Base-by-base conservation (phyloP, 2,113 vertebrate genomes). In the Antennarius striatus region DNA sequence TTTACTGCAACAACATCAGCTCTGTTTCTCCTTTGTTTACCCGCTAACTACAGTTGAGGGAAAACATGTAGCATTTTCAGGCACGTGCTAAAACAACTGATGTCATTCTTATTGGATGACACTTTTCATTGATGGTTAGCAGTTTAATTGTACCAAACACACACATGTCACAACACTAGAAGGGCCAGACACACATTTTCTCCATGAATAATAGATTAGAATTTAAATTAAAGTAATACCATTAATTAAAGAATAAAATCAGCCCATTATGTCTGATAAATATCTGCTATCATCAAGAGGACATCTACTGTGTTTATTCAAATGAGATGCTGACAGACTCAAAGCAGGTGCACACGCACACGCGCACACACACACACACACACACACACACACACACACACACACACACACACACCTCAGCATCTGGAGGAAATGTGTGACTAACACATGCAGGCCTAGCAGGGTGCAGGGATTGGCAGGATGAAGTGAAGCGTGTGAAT, bases 351-450 rank as follows among this genome's bases (percentile, higher is more conserved):
- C 10, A 11, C 10, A 51, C n/a, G 28, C 6, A n/a, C 16, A 68
- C n/a, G 45, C 29, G 70, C 56, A 50, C 76, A 63, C 51, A 66
- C 13, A 47, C 8, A 47, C 13, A 12, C 76, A 77, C 70, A 81
- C 78, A 59, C 66, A 54, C 60, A 72, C 53, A 57, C 29, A 75
- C 67, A 56, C 61, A 17, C 60, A 67, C 59, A 28, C 51, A 49
- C 64, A 63, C 39, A 63, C 30, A 65, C 50, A 68, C 57, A 57
- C 56, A 70, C 74, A 73, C 0, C 73, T 59, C 49, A 73, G 84
- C 88, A 90, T 91, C 90, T 91, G 91, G 89, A 88, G 63, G 63
- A 89, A 90, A 86, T 81, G 82, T 89, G 81, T 68, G 70, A 81
- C 75, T 69, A 79, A 80, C 83, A 83, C 81, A 88, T 68, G 63